Evolutionary conservation across 2,797 vertebrate genomes (phyloP), one percentile per base, ranked within the genome.

Genomic region (Sebastes nivosus): DNA sequence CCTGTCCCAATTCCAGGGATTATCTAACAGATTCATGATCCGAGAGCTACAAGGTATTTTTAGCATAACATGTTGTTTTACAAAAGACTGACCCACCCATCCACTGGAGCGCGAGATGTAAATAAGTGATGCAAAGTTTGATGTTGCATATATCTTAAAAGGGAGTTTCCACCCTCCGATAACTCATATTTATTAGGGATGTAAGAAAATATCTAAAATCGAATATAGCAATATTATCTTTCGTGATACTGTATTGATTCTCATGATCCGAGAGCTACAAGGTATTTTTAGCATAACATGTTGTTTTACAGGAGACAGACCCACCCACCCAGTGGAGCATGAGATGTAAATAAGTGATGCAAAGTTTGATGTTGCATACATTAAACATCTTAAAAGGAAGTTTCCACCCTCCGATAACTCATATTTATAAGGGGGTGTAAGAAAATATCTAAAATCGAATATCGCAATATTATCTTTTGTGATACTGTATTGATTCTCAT

Each of bases 1-100:
- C 50, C 79, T 91, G 93, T 88, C 90, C 90, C 88, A 92, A 68
- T 89, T 93, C 89, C 88, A 88, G 75, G 89, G 93, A 94, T 94
- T 93, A 95, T 92, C 87, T 64, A 87, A 79, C 83, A 74, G 79
- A 90, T 86, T 81, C 81, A 86, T 83, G 84, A 86, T 88, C 82
- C 52, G 6, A 89, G 75, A 88, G 76, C 88, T 83, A 60, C 32
- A 9, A 70, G 72, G 80, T 91, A 85, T 87, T 90, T 91, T 87
- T 82, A 92, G 85, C 77, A 89, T 36, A 83, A 84, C 85, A 88
- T 91, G 86, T 84, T 89, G 79, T 90, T 87, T 77, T 70, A 81
- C 50, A 14, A 12, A 63, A 79, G 34, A 46, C 18, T 0, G 34
- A 46, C 18, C 20, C 16, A 18, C 63, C 34, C 18, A 25, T 13